Conservation (phyloP, 2,888 invertebrate species). For the Chalcis sispes region DNA sequence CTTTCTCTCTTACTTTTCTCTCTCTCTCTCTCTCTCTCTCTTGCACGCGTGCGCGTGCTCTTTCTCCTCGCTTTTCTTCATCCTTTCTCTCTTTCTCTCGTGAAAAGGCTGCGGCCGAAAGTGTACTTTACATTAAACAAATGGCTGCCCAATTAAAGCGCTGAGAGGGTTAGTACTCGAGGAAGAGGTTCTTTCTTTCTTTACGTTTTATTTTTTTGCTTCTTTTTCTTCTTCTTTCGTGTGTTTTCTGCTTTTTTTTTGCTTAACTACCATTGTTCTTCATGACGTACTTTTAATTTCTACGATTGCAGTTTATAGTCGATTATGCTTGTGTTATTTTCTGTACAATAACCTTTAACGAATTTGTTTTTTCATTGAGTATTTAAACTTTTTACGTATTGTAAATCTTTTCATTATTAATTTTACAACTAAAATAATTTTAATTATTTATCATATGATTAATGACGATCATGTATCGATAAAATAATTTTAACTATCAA, state of each 20-base stretch:
- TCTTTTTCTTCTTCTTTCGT: neutral
- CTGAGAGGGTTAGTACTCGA: constrained; percentile 34
- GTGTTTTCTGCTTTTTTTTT: constrained; percentile 8
- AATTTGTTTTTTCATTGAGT: too few relatives aligned
- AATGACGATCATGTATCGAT: too few relatives aligned
- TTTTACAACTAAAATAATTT: too few relatives aligned
- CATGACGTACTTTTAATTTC: neutral
- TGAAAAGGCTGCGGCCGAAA: neutral
- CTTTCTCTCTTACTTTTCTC: constrained; percentile 17
- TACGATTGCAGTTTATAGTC: neutral
- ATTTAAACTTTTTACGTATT: too few relatives aligned
- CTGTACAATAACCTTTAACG: too few relatives aligned
- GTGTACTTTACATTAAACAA: constrained; percentile 54
- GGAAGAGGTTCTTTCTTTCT: neutral
- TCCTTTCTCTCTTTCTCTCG: constrained; percentile 10
- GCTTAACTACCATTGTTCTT: neutral
- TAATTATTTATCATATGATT: too few relatives aligned
- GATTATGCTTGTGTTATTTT: too few relatives aligned
- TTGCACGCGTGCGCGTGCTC: too few relatives aligned
- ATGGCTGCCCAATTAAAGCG: constrained; percentile 49
- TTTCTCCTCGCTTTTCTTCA: neutral
- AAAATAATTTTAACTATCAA: too few relatives aligned
- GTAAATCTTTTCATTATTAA: too few relatives aligned
- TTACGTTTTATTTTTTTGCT: neutral
- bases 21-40: neutral